phyloP scores from a whole-genome alignment of 2,797 vertebrate genomes.

The Labroides dimidiatus region DNA sequence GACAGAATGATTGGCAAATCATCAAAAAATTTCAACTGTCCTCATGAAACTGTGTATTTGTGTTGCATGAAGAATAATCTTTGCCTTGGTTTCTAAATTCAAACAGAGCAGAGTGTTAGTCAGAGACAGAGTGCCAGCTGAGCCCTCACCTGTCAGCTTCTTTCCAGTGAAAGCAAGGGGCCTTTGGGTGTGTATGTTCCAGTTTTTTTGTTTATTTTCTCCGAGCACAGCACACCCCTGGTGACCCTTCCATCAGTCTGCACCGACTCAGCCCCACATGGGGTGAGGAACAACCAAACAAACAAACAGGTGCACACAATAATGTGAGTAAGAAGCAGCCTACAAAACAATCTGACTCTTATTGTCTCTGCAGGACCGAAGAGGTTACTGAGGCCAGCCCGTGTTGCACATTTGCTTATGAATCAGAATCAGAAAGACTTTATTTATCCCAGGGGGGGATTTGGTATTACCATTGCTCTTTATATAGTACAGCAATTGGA shows the following conservation, averaged over 20 bases:
- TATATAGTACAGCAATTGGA: too few relatives aligned
- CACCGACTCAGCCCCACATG: conserved; percentile 20
- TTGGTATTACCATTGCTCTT: too few relatives aligned
- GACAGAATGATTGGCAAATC: too few relatives aligned
- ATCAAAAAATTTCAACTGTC: too few relatives aligned
- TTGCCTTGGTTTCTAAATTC: background rate
- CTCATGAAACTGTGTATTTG: too few relatives aligned
- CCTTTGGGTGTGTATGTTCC: conserved; percentile 20
- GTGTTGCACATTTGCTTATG: conserved; percentile 12
- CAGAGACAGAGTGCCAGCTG: background rate
- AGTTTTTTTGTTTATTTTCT: conserved; percentile 11
- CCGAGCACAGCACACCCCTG: conserved; percentile 14
- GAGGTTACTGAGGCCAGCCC: background rate
- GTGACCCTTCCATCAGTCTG: conserved; percentile 33
- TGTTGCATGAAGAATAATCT: background rate
- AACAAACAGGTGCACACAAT: conserved; percentile 25
- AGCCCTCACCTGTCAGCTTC: conserved; percentile 42
- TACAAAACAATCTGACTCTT: conserved; percentile 29
- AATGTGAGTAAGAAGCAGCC: conserved; percentile 1
- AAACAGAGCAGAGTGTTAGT: background rate
- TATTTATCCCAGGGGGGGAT: too few relatives aligned
- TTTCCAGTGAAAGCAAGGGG: conserved; percentile 16
- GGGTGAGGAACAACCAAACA: conserved; percentile 33
- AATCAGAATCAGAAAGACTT: too few relatives aligned
- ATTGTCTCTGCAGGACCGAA: conserved; percentile 12